A percentile compares a stretch with the other conserved stretches of the same genome.
Evolutionary conservation across 2,888 invertebrate genomes (phyloP).

Genomic region (Papilio elwesi): DNA sequence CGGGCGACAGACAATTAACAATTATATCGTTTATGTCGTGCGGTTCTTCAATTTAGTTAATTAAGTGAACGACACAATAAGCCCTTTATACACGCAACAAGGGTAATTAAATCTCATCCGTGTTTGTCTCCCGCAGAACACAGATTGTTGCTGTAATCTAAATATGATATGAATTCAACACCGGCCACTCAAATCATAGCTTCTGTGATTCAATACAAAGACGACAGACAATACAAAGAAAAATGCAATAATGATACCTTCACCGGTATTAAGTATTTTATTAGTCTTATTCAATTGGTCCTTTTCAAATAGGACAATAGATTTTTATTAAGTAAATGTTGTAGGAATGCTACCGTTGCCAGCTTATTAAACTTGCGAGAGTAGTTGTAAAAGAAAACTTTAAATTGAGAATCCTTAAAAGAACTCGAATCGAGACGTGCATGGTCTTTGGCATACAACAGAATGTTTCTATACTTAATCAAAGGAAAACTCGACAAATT

Average conservation of each 20-base stretch:
- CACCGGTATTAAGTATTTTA: too few species aligned
- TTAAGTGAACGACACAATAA: constrained; percentile 20
- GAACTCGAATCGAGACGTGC: not conserved
- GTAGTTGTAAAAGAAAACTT: constrained; percentile 15
- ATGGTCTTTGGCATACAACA: not conserved
- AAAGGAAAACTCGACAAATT: not conserved
- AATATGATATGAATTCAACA: not conserved
- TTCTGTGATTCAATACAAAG: not conserved
- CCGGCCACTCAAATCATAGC: not conserved
- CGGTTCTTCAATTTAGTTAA: constrained; percentile 20
- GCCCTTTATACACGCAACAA: constrained; percentile 19
- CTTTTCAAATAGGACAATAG: constrained; percentile 2
- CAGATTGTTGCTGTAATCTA: constrained; percentile 5
- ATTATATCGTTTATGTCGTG: constrained; percentile 7
- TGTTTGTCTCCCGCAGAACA: constrained; percentile 16
- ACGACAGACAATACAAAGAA: too few species aligned
- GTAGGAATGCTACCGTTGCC: constrained; percentile 12
- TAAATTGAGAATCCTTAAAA: constrained; percentile 20
- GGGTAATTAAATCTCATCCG: constrained; percentile 25
- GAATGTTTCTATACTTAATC: not conserved
- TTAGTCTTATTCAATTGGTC: not conserved
- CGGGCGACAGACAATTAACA: constrained; percentile 10
- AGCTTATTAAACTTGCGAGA: constrained; percentile 12
- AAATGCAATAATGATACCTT: too few species aligned
- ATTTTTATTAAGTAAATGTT: constrained; percentile 11